These are phyloP conservation scores for Tetramorium alpestre DNA, from an alignment of 1,140 invertebrate species.

Conservation along the genomic window DNA sequence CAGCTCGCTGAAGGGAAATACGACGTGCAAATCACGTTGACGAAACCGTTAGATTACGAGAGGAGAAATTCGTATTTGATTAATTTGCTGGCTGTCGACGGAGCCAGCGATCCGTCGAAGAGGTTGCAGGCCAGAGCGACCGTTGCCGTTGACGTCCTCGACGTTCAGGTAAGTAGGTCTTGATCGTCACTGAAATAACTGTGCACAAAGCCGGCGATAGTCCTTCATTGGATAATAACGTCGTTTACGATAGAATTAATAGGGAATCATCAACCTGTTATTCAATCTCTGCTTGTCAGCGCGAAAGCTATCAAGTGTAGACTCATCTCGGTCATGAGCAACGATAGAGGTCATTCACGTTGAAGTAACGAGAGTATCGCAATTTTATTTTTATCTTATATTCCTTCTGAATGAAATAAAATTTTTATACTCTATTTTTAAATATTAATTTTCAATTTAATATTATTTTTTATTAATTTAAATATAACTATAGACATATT, in stretches of 20 bases:
- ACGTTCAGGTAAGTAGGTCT: conserved; percentile 88
- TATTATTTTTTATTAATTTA: not conserved
- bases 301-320: not conserved
- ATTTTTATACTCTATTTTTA: not conserved
- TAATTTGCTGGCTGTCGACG: conserved; percentile 89
- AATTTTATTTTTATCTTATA: not conserved
- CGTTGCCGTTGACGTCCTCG: conserved; percentile 91
- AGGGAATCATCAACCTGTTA: conserved; percentile 47
- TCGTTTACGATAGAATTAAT: conserved; percentile 27
- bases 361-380: not conserved
- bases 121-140: conserved; percentile 89
- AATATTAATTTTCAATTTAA: not conserved
- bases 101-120: conserved; percentile 86
- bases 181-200: conserved; percentile 58
- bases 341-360: not conserved
- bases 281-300: conserved; percentile 51
- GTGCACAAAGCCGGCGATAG: not conserved
- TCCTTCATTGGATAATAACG: conserved; percentile 53
- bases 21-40: conserved; percentile 88
- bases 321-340: not conserved
- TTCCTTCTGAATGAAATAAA: no score
- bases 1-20: conserved; percentile 90
- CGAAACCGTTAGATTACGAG: conserved; percentile 90
- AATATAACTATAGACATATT: not conserved
- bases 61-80: conserved; percentile 90